phyloP scores from a whole-genome alignment of 2,797 vertebrate genomes.

The Microcaecilia unicolor region DNA sequence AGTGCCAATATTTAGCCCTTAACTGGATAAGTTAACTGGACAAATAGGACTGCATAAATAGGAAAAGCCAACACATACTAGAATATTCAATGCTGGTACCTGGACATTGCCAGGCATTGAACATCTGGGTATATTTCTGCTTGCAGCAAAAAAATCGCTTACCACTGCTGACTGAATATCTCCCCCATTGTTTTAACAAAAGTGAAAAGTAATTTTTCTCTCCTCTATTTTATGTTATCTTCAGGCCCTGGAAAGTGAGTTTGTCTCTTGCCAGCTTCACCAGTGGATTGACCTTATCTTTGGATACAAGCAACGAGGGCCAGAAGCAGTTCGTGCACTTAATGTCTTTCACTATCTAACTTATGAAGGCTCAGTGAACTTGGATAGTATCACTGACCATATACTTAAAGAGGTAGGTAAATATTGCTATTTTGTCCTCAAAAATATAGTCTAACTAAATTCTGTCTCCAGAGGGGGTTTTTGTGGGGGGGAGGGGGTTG shows the following conservation, averaged over 20 bases:
- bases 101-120: no score
- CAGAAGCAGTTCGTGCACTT: conserved; percentile 88
- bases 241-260: conserved; percentile 96
- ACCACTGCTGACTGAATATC: no score
- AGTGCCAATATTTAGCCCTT: no score
- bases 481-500: no score
- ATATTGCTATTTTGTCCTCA: neutral
- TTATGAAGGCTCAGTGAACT: conserved; percentile 86
- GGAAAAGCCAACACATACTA: no score
- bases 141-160: no score
- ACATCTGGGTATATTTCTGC: no score
- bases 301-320: conserved; percentile 96
- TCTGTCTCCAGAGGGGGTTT: no score
- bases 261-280: conserved; percentile 97
- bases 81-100: no score
- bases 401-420: conserved; percentile 79
- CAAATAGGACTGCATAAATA: no score
- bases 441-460: conserved; percentile 7
- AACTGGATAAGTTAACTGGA: no score
- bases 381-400: conserved; percentile 85
- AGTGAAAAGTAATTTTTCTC: neutral
- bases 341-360: conserved; percentile 95
- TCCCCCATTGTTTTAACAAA: no score
- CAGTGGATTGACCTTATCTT: conserved; percentile 99
- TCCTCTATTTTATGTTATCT: conserved; percentile 42